Percentiles rank a stretch among this genome's conserved stretches.
Conservation (phyloP, 2,797 vertebrate species). For the Clarias platycephalus region DNA sequence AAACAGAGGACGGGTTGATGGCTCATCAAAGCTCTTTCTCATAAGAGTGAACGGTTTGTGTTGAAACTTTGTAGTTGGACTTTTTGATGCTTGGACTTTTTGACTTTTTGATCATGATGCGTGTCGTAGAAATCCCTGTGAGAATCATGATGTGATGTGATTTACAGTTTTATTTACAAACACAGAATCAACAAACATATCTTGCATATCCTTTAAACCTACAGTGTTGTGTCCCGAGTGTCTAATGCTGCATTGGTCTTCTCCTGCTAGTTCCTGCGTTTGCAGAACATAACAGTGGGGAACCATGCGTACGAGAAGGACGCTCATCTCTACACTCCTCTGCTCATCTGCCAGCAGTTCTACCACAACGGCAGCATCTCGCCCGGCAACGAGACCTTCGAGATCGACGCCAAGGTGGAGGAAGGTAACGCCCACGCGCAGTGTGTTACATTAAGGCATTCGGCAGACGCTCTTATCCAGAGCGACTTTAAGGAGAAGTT, state of each 20-base stretch:
- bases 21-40: not conserved
- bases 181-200: not conserved
- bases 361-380: conserved; percentile 84
- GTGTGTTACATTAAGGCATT: too few relatives aligned
- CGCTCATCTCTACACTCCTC: conserved; percentile 67
- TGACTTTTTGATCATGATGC: too few relatives aligned
- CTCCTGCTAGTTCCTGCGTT: conserved; percentile 75
- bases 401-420: conserved; percentile 86
- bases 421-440: conserved; percentile 31
- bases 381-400: conserved; percentile 88
- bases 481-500: too few relatives aligned
- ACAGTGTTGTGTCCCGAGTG: too few relatives aligned
- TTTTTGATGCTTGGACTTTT: too few relatives aligned
- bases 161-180: not conserved
- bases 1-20: not conserved
- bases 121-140: not conserved
- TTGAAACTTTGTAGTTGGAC: not conserved
- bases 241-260: not conserved
- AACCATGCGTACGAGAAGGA: conserved; percentile 87
- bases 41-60: not conserved
- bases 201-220: too few relatives aligned
- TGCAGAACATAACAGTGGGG: conserved; percentile 84
- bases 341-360: conserved; percentile 86
- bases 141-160: not conserved
- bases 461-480: too few relatives aligned